These are phyloP conservation scores for Oscheius onirici DNA, from an alignment of 2,888 invertebrate species.

Conservation along the genomic window DNA sequence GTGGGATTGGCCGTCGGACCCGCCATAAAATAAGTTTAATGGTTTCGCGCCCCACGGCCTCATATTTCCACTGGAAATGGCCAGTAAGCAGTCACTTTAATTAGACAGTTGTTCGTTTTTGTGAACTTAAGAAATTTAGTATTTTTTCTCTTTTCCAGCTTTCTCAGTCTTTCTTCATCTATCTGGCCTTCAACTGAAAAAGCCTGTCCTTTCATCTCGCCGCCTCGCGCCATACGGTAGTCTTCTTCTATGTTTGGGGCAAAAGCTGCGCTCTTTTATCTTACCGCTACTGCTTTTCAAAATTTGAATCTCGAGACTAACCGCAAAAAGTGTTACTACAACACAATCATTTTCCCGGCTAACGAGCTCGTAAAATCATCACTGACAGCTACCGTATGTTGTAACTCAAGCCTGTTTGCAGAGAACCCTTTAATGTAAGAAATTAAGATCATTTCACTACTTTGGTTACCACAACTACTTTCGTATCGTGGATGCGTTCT, in stretches of 20 bases:
- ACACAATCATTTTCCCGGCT: background rate
- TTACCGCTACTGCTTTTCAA: constrained; percentile 10
- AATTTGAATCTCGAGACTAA: background rate
- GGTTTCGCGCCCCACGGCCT: constrained; percentile 25
- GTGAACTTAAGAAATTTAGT: background rate
- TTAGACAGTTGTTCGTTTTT: background rate
- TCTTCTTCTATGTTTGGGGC: constrained; percentile 12
- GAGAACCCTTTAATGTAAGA: too few relatives aligned
- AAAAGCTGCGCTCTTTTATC: constrained; percentile 10
- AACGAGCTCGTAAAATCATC: constrained; percentile 23
- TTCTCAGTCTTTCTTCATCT: background rate
- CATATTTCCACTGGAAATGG: background rate
- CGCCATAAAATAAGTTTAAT: constrained; percentile 33
- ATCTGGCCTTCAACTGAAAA: constrained; percentile 14
- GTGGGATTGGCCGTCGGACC: constrained; percentile 22
- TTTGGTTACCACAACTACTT: too few relatives aligned
- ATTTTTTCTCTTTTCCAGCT: background rate
- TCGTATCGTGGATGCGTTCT: too few relatives aligned
- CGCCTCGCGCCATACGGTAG: constrained; percentile 26
- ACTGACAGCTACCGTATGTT: constrained; percentile 7
- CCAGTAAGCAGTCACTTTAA: background rate
- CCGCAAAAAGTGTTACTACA: background rate
- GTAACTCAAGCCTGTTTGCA: too few relatives aligned
- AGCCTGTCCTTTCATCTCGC: constrained; percentile 18
- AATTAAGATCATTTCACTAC: too few relatives aligned